A percentile compares a stretch with the other conserved stretches of the same genome.
These are phyloP conservation scores for Spatula clypeata DNA, from an alignment of 2,797 vertebrate species.

Conservation along the genomic window DNA sequence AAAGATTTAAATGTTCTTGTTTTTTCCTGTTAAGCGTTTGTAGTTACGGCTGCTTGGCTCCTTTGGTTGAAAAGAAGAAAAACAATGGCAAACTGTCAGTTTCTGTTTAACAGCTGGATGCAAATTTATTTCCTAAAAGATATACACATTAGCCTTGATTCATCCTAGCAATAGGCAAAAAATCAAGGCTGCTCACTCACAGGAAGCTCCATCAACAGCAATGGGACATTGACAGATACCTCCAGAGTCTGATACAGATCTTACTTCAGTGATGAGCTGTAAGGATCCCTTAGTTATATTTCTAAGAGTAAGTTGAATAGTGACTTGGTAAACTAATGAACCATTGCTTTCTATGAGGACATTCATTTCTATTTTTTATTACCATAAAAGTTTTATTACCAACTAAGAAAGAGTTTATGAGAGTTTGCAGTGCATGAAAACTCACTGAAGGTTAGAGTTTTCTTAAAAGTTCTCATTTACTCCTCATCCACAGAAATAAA, in stretches of 20 bases:
- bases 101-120: not conserved
- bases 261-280: not conserved
- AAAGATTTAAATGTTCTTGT: constrained; percentile 10
- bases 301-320: not conserved
- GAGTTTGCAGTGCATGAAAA: not conserved
- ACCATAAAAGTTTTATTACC: not conserved
- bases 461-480: not conserved
- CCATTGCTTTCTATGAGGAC: not conserved
- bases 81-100: not conserved
- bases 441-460: not conserved
- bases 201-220: not conserved
- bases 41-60: constrained; percentile 9
- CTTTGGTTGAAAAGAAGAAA: not conserved
- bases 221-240: not conserved
- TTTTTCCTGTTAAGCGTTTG: constrained; percentile 35
- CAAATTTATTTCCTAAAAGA: not conserved
- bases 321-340: not conserved
- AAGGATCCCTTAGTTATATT: not conserved
- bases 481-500: not conserved
- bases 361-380: not conserved
- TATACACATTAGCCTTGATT: not conserved
- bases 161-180: not conserved
- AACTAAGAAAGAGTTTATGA: not conserved
- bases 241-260: not conserved
- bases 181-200: not conserved